Base-by-base conservation (phyloP, 2,888 invertebrate genomes). In the Theristus sp. region DNA sequence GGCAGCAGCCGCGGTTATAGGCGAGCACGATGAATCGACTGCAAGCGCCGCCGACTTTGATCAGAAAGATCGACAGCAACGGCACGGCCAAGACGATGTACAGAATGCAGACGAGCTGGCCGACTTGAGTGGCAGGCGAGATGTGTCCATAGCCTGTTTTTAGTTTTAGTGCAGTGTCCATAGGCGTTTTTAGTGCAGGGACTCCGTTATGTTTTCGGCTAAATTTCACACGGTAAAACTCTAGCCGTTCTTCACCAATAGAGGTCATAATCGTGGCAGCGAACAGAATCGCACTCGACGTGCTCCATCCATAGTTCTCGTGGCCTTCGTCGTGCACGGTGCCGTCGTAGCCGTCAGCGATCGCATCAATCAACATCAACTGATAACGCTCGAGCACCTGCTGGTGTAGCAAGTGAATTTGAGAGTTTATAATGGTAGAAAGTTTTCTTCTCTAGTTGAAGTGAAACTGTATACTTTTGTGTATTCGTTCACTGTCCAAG, bases 121-220 rank as follows among this genome's bases (percentile, higher is more conserved):
- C 62, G 20, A 53, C 29, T 25, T 62, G 24, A 2, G 57, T 49
- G 17, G 27, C 30, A 3, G 62, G 62, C 20, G 53, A 6, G n/a
- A 62, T 47, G 60, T 62, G 62, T 1, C 62, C 62, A 46, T 62
- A 62, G 25, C 62, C 62, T 60, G 54, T 52, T 52, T 52, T 6
- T 24, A 13, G 10, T 49, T 2, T 49, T 24, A 2, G 3, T 24
- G 20, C 10, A n/a, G n/a, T 3, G 20, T 6, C 10, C 38, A 38
- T 20, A 20, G 38, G 38, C 13, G 38, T 20, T 38, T 20, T 2
- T n/a, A n/a, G n/a, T n/a, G n/a, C n/a, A n/a, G n/a, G n/a, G n/a
- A n/a, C n/a, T n/a, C n/a, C n/a, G n/a, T n/a, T n/a, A n/a, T n/a
- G n/a, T n/a, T n/a, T n/a, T n/a, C n/a, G n/a, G n/a, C n/a, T n/a